Evolutionary conservation across 53 echinoderm and acorn worm genomes (phyloP), one percentile per base, ranked within the genome.

Genomic region (Paelopatides confundens): DNA sequence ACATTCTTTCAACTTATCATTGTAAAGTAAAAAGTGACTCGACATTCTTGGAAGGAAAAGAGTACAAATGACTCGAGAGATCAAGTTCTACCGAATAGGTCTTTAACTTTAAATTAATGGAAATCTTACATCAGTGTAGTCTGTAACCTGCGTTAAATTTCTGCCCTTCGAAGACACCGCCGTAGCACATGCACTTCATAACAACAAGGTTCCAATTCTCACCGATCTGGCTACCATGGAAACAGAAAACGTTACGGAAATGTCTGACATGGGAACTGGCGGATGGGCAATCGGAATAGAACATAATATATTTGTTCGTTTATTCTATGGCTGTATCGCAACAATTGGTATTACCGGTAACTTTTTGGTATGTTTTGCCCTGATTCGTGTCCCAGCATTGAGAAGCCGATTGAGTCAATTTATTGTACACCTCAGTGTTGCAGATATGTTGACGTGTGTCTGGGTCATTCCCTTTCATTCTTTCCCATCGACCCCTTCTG

Each of bases 241-340:
- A 4, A 9, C 36, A n/a, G 74, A 24, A 34, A 37, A 76, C 67
- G 30, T 33, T 28, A 50, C 86, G 2, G 49, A 81, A 32, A 29
- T 64, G 14, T 21, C 62, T 14, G 66, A 66, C 38, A 50, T 50
- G 29, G 79, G 31, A 4, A 58, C 66, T 32, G n/a, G n/a, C n/a
- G 95, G 92, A 10, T 96, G 96, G 96, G 85, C 88, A 11, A 93
- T 96, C 8, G 93, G 94, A 26, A 93, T 94, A 35, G 96, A 96
- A 64, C 87, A 93, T 81, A 93, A 89, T 49, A 35, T 85, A 14
- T 65, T 85, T 3, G 77, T 94, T 14, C 90, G 94, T 8, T 52
- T 91, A 30, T 84, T 91, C 21, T 94, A 94, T 68, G 93, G 86
- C 26, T 37, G 93, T 15, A 96, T 96, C 47, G 93, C 93, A 3